Base-by-base conservation (phyloP, 2,797 vertebrate species). In the Pteronotus mesoamericanus region DNA sequence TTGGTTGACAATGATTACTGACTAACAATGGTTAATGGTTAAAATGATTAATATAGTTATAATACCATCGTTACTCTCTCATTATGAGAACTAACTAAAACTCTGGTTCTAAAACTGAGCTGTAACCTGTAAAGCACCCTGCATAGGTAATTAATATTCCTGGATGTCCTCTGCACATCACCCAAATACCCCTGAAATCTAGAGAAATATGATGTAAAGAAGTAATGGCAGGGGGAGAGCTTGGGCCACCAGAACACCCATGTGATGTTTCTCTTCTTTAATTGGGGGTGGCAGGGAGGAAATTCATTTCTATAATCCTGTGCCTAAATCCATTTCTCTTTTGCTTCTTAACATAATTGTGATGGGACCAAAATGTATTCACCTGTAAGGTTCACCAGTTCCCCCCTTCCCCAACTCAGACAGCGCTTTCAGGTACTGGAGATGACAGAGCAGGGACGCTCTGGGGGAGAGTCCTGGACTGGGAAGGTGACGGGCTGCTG, bases 21-120 rank as follows among this genome's bases (percentile, higher is more conserved):
- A 66, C 53, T 59, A 80, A 61, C 29, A 85, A 72, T 8, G 7
- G 22, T 21, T 84, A 87, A 34, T 68, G 48, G 26, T 64, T 82
- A 82, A 29, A 75, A 37, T 18, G 46, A 46, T 53, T 46, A 79
- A 74, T 61, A 61, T 66, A 22, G 26, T 64, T 71, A n/a, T n/a
- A 64, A n/a, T 46, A 55, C 22, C 29, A 72, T 34, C 29, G 19
- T 66, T 8, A 84, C 21, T 24, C 26, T 74, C 29, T 61, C 78
- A 64, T 57, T 39, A 42, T 69, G 26, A 91, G 44, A 39, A 79
- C 5, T 46, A 44, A 88, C 46, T 39, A 74, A 29, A 94, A 59
- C 24, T 34, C 6, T 34, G n/a, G 8, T 34, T 88, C 39, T 34
- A 84, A 94, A 61, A 53, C 66, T 32, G 22, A 46, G n/a, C 9